A percentile compares a stretch with the other conserved stretches of the same genome.
phyloP scores from a whole-genome alignment of 2,113 vertebrate species.

The Barnardius zonarius region DNA sequence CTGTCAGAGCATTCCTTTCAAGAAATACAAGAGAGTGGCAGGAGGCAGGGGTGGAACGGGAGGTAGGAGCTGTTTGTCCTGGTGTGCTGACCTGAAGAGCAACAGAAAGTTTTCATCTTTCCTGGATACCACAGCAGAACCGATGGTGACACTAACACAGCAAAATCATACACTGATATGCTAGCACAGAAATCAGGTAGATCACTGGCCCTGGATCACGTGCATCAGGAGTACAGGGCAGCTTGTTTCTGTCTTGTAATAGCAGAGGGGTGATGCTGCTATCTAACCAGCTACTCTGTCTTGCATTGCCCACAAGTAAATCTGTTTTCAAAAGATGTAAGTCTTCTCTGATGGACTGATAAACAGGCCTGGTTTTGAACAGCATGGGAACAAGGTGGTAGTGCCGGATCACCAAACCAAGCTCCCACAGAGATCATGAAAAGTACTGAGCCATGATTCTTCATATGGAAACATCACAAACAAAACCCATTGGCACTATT shows the following conservation, averaged over 20 bases:
- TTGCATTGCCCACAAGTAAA: background rate
- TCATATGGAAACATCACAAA: background rate
- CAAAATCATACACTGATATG: background rate
- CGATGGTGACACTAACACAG: background rate
- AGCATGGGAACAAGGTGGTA: background rate
- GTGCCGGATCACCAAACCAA: background rate
- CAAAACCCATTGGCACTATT: background rate
- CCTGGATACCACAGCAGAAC: background rate
- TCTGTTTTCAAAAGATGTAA: background rate
- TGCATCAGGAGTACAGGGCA: background rate
- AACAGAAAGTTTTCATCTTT: background rate
- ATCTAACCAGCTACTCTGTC: background rate
- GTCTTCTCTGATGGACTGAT: background rate
- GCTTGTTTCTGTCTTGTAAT: accelerated
- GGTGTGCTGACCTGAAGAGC: background rate
- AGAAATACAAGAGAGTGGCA: background rate
- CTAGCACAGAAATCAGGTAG: background rate
- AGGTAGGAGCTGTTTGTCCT: background rate
- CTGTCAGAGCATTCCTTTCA: background rate
- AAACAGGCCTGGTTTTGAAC: background rate
- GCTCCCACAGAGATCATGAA: background rate
- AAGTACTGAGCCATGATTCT: background rate
- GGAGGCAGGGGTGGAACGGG: too few relatives aligned
- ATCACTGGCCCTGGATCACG: accelerated
- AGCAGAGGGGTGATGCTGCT: background rate